Evolutionary conservation across 2,888 invertebrate genomes (phyloP).

Genomic region (Caradrina kadenii): DNA sequence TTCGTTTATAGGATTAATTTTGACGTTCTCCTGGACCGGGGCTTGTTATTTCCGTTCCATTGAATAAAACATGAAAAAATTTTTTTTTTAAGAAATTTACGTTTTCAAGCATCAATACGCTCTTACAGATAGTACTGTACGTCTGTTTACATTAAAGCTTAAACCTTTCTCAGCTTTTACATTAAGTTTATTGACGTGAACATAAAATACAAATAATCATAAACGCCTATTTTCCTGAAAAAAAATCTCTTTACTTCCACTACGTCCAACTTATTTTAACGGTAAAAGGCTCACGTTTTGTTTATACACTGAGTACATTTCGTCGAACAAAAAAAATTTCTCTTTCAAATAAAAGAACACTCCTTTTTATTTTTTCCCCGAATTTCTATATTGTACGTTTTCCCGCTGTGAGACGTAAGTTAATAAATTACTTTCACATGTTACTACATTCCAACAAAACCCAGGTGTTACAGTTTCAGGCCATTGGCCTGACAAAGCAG

Average conservation of each 20-base stretch:
- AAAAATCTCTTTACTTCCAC: conserved; percentile 34
- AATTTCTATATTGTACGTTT: conserved; percentile 66
- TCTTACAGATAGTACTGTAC: background rate
- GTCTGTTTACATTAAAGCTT: background rate
- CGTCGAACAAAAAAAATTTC: conserved; percentile 44
- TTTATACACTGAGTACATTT: conserved; percentile 45
- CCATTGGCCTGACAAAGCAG: conserved; percentile 78
- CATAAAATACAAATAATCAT: conserved; percentile 42
- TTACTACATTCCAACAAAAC: conserved; percentile 69
- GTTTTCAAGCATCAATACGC: background rate
- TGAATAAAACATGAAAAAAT: background rate
- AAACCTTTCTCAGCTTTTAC: conserved; percentile 1
- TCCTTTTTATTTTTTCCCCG: conserved; percentile 55
- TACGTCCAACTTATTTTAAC: conserved; percentile 39
- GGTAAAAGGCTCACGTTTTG: conserved; percentile 38
- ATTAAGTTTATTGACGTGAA: conserved; percentile 31
- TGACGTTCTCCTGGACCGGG: conserved; percentile 10
- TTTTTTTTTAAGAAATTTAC: background rate
- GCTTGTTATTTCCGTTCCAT: conserved; percentile 7
- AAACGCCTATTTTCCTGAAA: conserved; percentile 17
- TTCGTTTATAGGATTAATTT: conserved; percentile 45
- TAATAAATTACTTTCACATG: conserved; percentile 78
- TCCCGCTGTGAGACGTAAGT: conserved; percentile 62
- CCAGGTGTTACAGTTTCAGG: conserved; percentile 79
- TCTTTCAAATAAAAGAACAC: conserved; percentile 60